Evolutionary conservation across 92 coral and sea anemone species (phyloP).

Genomic region (Desmophyllum pertusum): DNA sequence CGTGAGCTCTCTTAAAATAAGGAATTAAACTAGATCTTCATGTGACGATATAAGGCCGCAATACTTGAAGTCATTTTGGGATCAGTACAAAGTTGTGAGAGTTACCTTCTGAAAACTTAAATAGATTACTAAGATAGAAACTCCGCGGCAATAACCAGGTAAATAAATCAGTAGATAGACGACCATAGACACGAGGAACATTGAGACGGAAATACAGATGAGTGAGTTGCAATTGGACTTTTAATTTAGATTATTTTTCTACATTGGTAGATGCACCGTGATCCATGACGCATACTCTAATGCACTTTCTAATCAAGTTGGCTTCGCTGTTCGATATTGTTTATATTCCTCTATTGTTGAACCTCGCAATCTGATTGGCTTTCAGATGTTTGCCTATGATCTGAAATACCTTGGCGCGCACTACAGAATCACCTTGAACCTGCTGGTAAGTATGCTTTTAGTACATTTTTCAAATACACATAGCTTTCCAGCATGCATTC

Average conservation of each 20-base stretch:
- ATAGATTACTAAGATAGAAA: neutral
- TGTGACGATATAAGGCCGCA: neutral
- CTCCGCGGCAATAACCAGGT: neutral
- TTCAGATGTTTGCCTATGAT: neutral
- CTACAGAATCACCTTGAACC: neutral
- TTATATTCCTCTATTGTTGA: neutral
- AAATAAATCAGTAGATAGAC: neutral
- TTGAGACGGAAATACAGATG: neutral
- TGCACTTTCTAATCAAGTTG: neutral
- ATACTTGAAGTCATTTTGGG: neutral
- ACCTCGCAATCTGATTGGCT: neutral
- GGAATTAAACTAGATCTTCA: neutral
- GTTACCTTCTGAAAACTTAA: too few species aligned
- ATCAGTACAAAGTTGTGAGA: neutral
- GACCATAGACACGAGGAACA: neutral
- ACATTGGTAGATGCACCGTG: neutral
- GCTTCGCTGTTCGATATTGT: neutral
- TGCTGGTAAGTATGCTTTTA: neutral
- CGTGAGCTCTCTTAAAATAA: neutral
- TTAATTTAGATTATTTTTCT: neutral
- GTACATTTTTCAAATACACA: neutral
- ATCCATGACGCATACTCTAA: neutral
- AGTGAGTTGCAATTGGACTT: neutral
- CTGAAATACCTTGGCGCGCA: neutral
- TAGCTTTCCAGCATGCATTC: neutral